Evolutionary conservation across 2,113 vertebrate species (phyloP), one percentile per base, ranked within the genome.

Genomic region (Mus pahari): DNA sequence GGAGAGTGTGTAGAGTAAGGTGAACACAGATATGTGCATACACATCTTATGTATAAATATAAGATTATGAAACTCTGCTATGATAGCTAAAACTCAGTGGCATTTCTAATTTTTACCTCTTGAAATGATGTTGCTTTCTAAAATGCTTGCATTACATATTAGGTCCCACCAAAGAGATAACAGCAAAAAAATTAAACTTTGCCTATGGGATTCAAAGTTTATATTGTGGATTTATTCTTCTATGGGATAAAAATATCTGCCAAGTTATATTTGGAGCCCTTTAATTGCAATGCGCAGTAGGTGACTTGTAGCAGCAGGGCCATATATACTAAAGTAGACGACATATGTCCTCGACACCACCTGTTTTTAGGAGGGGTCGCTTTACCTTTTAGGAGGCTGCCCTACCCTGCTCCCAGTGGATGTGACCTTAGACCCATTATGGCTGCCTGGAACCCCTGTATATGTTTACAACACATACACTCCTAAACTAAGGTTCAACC

Each of bases 201-300:
- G 64, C 45, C 48, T n/a, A 16, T 62, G 7, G 50, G 12, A 13
- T 73, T 95, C 12, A 73, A 89, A 92, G 75, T 66, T 68, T 83
- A 81, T 84, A 77, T 26, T 45, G 20, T 73, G 71, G n/a, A 9
- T 84, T 88, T 75, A 50, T 53, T 92, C 55, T 84, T 82, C 96
- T 62, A 78, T 90, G 31, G 53, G 33, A 53, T 86, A 3, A 81
- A 81, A 48, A 31, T 9, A 73, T 83, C 81, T 77, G 48, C 50
- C 86, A 86, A 68, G 36, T 58, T 91, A 22, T 42, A 83, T 94
- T 66, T 42, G 50, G 71, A 12, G 12, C 11, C 53, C 53, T 53
- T 53, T 53, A 53, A 53, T 79, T 83, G 24, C 22, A 86, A 89
- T 74, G 28, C 14, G 19, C 1, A 12, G 24, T 64, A 20, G 20